Base-by-base conservation (phyloP, 2,113 vertebrate species). In the Hoplias malabaricus region DNA sequence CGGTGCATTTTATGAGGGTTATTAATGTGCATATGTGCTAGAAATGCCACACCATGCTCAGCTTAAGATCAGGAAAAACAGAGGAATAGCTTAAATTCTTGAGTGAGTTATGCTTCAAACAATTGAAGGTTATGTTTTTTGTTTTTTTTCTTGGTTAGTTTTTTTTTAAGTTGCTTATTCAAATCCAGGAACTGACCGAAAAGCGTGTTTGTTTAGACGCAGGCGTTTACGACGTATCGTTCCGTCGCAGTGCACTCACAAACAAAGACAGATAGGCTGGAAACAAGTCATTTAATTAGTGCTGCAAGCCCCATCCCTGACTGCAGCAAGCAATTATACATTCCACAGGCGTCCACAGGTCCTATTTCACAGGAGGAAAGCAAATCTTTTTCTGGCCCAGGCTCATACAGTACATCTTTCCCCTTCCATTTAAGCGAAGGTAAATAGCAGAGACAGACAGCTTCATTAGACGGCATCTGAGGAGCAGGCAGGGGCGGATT, bases 241-340 rank as follows among this genome's bases (percentile, higher is more conserved):
- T 91, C 88, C 80, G 81, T 85, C 86, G 90, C 87, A 79, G 86
- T 84, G 86, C 88, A 82, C 89, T 88, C 87, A 80, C 89, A 91
- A 92, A 91, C 91, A 91, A 92, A 92, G 92, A 92, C 88, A 90
- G 91, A 93, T 92, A 91, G 90, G 90, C 90, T 92, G 90, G 89
- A 93, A 92, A 92, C 89, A 92, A 92, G 90, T 91, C 91, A 90
- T 93, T 93, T 92, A 91, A 93, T 94, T 93, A 93, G 90, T 86
- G 86, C 85, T 79, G 87, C 87, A 92, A 90, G 87, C 88, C 73
- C 84, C 83, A 90, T 90, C 91, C 89, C 54, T 87, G 89, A 87
- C 90, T 87, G 87, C 85, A 86, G 86, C 89, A 77, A 88, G 89
- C 92, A 92, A 93, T 93, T 93, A 93, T 89, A 88, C 90, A 93